Evolutionary conservation across 2,888 invertebrate species (phyloP).

Genomic region (Sinohyriopsis cumingii): DNA sequence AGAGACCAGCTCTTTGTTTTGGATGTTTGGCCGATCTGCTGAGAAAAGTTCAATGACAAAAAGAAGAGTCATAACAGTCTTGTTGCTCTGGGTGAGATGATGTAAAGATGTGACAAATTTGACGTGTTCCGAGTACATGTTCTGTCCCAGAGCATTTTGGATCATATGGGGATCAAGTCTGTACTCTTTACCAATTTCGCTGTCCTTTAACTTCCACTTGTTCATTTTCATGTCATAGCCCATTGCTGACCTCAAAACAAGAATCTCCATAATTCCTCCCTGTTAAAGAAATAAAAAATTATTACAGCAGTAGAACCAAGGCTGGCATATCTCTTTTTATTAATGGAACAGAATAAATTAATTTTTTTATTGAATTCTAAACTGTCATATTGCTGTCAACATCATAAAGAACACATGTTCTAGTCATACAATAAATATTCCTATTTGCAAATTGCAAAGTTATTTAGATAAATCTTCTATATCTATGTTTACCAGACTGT

Average conservation of each 20-base stretch:
- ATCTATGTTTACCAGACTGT: too few species aligned
- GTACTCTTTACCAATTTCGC: constrained; percentile 27
- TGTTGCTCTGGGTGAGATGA: constrained; percentile 70
- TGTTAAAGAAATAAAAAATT: constrained; percentile 26
- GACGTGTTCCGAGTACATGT: constrained; percentile 71
- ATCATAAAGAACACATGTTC: too few species aligned
- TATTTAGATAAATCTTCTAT: too few species aligned
- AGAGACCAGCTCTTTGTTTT: constrained; percentile 61
- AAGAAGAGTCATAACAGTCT: constrained; percentile 70
- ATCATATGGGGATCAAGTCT: constrained; percentile 50
- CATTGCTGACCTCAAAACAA: constrained; percentile 72
- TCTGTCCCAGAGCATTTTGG: constrained; percentile 49
- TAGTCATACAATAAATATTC: too few species aligned
- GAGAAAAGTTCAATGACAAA: constrained; percentile 72
- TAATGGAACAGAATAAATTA: too few species aligned
- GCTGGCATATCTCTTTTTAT: not conserved
- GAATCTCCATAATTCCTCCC: constrained; percentile 73
- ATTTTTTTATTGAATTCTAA: too few species aligned
- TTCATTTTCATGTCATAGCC: constrained; percentile 66
- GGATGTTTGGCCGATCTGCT: constrained; percentile 69
- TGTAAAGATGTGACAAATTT: constrained; percentile 71
- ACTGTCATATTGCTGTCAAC: too few species aligned
- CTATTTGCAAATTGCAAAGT: too few species aligned
- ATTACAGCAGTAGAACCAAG: not conserved
- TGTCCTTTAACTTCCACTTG: constrained; percentile 50